Base-by-base conservation (phyloP, 2,113 vertebrate genomes). In the Muscicapa adusta region DNA sequence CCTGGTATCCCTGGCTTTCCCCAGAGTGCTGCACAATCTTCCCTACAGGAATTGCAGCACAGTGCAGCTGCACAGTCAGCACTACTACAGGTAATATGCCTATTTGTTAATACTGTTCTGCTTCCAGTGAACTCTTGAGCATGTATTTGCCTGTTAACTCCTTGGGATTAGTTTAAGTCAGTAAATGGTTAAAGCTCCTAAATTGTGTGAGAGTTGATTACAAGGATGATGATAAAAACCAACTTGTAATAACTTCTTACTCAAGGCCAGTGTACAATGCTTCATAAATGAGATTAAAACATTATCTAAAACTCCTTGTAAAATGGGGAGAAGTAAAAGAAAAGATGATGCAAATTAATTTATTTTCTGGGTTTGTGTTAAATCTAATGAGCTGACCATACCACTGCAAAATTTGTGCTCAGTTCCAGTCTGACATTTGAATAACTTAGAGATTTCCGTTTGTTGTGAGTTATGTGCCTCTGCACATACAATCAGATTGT, bases 1-100 rank as follows among this genome's bases (percentile, higher is more conserved):
- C 98, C 99, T 33, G 99, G 98, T 17, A 98, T 99, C 83, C 98
- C 99, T 18, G 98, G 98, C 65, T 99, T 99, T 97, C 98, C 99
- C 60, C 98, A 99, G 67, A 98, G 97, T 57, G 97, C 98, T 8
- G 95, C 99, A 47, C 98, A 99, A 5, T 98, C 98, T 48, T 97
- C 98, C 36, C 97, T 99, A 9, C 96, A 99, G 51, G 98, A 99
- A 53, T 91, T 99, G 84, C 99, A 99, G 97, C 99, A 99, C 65
- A 98, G 93, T 70, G 97, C 98, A 20, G 98, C 98, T 10, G 98
- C 99, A 50, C 99, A 99, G 93, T 98, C 99, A 23, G 99, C 99
- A 12, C 91, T 99, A 51, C 96, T 99, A 70, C 99, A 99, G 99
- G 99, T 99, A 98, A 84, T 9, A 0, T 34, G 29, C 13, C 42